Base-by-base conservation (phyloP, 2,888 invertebrate genomes). In the Pristionchus entomophagus region DNA sequence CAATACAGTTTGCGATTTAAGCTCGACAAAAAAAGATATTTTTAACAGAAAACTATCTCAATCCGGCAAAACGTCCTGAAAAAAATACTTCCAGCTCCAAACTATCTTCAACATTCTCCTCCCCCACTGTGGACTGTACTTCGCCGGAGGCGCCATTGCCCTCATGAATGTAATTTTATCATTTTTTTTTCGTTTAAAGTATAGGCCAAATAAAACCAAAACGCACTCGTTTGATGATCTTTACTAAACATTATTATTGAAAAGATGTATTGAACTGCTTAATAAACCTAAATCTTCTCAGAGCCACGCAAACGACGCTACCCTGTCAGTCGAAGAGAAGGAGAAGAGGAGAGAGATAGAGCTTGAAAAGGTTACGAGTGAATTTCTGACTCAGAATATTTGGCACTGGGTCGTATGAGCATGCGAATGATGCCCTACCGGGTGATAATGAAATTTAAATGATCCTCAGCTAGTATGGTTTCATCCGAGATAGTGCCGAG, bases 81-180 rank as follows among this genome's bases (percentile, higher is more conserved):
- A 29, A 17, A 29, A 62, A 12, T 12, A 69, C 19, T 41, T 73
- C 6, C 73, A 73, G 73, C 73, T 73, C n/a, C 38, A 12, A 22
- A n/a, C 38, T 12, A 3, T 73, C 38, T 73, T 26, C 73, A 41
- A 73, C 17, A 38, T 73, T 41, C 73, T 73, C n/a, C 45, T 73
- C 5, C 73, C 73, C 17, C 73, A 73, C 41, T 73, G 73, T 19
- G 73, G 41, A 10, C 73, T 73, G 41, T 73, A 73, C 41, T 73
- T 73, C 26, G 73, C 73, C 10, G 45, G 5, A 26, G 73, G 73
- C n/a, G 10, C n/a, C 73, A 73, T 73, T 17, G 17, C 45, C 1
- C 73, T 73, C 41, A 73, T 73, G n/a, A 73, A 22, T 41, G 73
- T 73, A n/a, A 35, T 59, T 12, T n/a, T 17, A 29, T 35, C 8